These are phyloP conservation scores for Drosophila subpulchrella DNA, from an alignment of 1,140 invertebrate species.

Conservation along the genomic window DNA sequence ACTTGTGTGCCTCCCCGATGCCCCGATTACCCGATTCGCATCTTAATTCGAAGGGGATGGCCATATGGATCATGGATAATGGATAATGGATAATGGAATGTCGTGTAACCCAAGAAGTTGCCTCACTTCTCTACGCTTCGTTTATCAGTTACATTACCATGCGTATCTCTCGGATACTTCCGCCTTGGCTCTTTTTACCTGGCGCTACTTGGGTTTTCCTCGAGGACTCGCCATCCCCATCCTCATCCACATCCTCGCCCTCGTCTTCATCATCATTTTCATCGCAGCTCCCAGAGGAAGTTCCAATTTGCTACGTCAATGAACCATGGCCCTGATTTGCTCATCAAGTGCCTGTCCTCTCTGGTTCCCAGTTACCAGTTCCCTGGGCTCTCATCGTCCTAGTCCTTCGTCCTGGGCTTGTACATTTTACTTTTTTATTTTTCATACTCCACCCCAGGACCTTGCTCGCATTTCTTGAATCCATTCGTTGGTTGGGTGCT, in stretches of 20 bases:
- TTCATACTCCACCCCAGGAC: constrained; percentile 10
- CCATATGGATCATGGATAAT: constrained; percentile 37
- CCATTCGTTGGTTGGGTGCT: constrained; percentile 10
- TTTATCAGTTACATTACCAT: constrained; percentile 75
- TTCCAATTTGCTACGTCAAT: constrained; percentile 83
- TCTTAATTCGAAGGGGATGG: constrained; percentile 50
- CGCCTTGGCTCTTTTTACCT: constrained; percentile 49
- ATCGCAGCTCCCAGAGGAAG: constrained; percentile 73
- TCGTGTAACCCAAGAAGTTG: constrained; percentile 74
- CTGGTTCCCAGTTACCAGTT: constrained; percentile 5
- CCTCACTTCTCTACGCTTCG: constrained; percentile 32
- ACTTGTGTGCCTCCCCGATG: constrained; percentile 20
- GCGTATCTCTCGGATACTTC: constrained; percentile 70
- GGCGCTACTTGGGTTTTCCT: constrained; percentile 54
- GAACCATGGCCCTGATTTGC: constrained; percentile 73
- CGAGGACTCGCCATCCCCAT: constrained; percentile 44
- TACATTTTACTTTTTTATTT: constrained; percentile 12
- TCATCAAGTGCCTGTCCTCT: constrained; percentile 49
- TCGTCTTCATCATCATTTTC: constrained; percentile 28
- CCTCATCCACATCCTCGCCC: constrained; percentile 7
- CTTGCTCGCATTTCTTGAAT: constrained; percentile 44
- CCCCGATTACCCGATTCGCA: constrained; percentile 18
- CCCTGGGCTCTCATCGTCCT: constrained; percentile 21
- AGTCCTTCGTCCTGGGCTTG: background rate
- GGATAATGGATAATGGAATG: constrained; percentile 52